These are phyloP conservation scores for Celastrina argiolus DNA, from an alignment of 2,888 invertebrate genomes.

Conservation along the genomic window DNA sequence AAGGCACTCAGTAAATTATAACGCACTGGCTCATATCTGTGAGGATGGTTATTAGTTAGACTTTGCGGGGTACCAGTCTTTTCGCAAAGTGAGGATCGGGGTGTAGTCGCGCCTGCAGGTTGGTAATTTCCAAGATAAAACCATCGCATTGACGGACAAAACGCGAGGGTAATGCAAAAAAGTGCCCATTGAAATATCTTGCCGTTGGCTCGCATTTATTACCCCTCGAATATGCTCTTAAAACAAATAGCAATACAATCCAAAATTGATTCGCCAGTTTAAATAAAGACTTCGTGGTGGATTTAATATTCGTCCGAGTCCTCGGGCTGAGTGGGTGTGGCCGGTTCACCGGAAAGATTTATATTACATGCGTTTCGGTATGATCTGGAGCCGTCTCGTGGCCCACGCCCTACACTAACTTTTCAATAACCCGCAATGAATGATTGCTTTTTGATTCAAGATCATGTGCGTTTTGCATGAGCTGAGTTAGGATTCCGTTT, in stretches of 20 bases:
- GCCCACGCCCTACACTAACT: slow-evolving; percentile 70
- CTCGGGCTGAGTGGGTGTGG: slow-evolving; percentile 73
- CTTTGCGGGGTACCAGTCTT: too few species aligned
- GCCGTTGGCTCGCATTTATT: slow-evolving; percentile 31
- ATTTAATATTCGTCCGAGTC: slow-evolving; percentile 74
- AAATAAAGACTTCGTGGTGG: slow-evolving; percentile 70
- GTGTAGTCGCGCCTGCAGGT: slow-evolving; percentile 25
- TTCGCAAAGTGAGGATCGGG: background rate
- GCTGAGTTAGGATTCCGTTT: slow-evolving; percentile 31
- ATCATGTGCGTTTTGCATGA: slow-evolving; percentile 53
- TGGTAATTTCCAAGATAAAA: slow-evolving; percentile 70
- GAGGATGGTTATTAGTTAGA: too few species aligned
- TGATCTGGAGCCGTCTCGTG: slow-evolving; percentile 76
- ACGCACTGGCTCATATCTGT: too few species aligned
- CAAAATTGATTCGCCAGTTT: slow-evolving; percentile 55
- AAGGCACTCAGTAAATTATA: too few species aligned
- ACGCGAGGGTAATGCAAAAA: slow-evolving; percentile 63
- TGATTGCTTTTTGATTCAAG: slow-evolving; percentile 72
- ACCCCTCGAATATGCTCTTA: slow-evolving; percentile 49
- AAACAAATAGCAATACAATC: slow-evolving; percentile 53
- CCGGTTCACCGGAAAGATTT: slow-evolving; percentile 77
- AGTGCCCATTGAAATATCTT: slow-evolving; percentile 62
- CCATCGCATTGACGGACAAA: slow-evolving; percentile 61
- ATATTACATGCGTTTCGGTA: slow-evolving; percentile 76
- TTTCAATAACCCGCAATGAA: slow-evolving; percentile 75